Percentiles rank a stretch among this genome's conserved stretches.
phyloP scores from a whole-genome alignment of 2,113 vertebrate species.

The Syrrhaptes paradoxus region DNA sequence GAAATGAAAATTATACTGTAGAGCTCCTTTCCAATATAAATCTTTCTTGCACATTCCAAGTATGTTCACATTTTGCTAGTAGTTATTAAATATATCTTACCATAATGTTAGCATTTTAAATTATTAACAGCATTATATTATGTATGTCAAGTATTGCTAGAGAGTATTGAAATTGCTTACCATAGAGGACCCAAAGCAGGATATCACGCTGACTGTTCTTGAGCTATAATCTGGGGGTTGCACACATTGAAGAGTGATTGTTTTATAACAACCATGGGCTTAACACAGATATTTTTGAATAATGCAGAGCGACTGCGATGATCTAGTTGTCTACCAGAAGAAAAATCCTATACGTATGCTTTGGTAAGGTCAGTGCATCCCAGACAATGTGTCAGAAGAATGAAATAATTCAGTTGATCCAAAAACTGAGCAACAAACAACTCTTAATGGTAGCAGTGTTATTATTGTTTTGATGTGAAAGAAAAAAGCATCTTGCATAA shows the following conservation, averaged over 20 bases:
- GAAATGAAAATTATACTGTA: neutral
- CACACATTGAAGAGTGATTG: neutral
- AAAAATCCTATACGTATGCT: neutral
- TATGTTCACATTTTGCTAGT: neutral
- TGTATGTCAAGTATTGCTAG: neutral
- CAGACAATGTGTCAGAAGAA: neutral
- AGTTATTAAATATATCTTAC: neutral
- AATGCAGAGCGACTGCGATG: neutral
- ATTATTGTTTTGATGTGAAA: neutral
- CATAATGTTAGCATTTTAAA: neutral
- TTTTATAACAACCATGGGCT: neutral
- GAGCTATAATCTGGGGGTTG: neutral
- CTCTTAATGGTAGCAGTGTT: neutral
- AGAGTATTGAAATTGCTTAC: neutral
- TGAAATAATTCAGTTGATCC: neutral
- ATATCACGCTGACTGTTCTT: neutral
- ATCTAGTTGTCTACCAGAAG: neutral
- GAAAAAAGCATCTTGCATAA: neutral
- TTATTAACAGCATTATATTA: neutral
- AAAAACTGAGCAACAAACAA: neutral
- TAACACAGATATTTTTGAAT: neutral
- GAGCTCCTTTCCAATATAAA: neutral
- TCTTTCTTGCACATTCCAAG: neutral
- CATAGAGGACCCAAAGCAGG: neutral
- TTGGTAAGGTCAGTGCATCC: neutral